A percentile compares a stretch with the other conserved stretches of the same genome.
phyloP scores from a whole-genome alignment of 2,888 invertebrate genomes.

The Aphodius sticticus region DNA sequence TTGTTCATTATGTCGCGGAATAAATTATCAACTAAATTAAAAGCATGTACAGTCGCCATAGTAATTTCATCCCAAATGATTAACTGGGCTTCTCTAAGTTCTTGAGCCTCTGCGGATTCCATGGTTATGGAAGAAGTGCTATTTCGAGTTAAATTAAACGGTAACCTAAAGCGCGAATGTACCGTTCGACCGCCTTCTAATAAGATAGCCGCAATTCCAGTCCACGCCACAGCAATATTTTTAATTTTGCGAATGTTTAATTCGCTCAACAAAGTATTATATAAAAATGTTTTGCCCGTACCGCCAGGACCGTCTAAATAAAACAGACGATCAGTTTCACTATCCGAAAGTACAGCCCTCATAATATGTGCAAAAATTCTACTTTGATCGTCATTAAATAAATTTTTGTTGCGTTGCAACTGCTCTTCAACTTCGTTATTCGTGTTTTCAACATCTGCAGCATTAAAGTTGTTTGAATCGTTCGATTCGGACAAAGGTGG shows the following conservation, averaged over 20 bases:
- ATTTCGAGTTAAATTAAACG: constrained; percentile 36
- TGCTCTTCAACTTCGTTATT: background rate
- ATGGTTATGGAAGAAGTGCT: constrained; percentile 28
- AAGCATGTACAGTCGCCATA: constrained; percentile 36
- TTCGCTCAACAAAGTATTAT: constrained; percentile 45
- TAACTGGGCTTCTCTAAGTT: constrained; percentile 28
- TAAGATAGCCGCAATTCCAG: constrained; percentile 52
- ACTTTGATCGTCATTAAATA: background rate
- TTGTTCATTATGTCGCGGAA: constrained; percentile 28
- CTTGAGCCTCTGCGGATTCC: constrained; percentile 22
- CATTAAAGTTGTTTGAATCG: background rate
- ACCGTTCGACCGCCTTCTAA: constrained; percentile 53
- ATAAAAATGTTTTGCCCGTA: constrained; percentile 57
- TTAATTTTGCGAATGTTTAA: constrained; percentile 32
- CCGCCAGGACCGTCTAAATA: constrained; percentile 56
- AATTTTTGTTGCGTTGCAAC: background rate
- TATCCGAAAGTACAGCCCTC: background rate
- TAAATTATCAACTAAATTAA: constrained; percentile 33
- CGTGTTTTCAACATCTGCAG: background rate
- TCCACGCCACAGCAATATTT: constrained; percentile 46
- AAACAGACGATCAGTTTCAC: constrained; percentile 18
- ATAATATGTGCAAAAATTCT: background rate
- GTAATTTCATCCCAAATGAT: constrained; percentile 40
- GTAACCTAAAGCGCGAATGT: constrained; percentile 51
- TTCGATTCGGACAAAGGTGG: background rate